Conservation (phyloP, 2,888 invertebrate species). For the Brachylomia viminalis region DNA sequence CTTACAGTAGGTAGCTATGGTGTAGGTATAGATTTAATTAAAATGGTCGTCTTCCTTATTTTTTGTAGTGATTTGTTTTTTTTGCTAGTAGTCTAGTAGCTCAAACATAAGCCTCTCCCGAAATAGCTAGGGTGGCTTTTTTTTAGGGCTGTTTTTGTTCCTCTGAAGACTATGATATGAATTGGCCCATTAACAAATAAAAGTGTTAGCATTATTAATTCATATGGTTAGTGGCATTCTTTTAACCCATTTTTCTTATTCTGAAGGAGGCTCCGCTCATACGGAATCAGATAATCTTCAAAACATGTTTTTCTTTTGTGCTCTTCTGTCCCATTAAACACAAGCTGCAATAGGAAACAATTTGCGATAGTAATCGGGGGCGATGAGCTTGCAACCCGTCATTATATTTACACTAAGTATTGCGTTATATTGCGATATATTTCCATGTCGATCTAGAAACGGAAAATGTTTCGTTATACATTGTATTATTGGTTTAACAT, state of each 20-base stretch:
- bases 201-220: no score
- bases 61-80: no score
- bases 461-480: slow-evolving; percentile 21
- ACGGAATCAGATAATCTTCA: not conserved
- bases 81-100: not conserved
- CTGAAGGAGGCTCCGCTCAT: not conserved
- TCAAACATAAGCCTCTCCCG: not conserved
- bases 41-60: not conserved
- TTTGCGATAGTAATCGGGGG: slow-evolving; percentile 35
- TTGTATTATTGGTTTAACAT: slow-evolving; percentile 9
- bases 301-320: not conserved
- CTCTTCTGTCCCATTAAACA: not conserved
- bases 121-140: not conserved
- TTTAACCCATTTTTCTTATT: not conserved
- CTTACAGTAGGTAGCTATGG: not conserved
- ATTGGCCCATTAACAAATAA: not conserved
- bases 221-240: not conserved
- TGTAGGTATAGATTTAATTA: not conserved
- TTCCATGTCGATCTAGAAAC: slow-evolving; percentile 41
- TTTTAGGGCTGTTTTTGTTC: not conserved
- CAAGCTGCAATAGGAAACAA: slow-evolving; percentile 44
- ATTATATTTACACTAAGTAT: slow-evolving; percentile 49
- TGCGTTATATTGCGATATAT: slow-evolving; percentile 39
- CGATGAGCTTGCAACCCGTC: slow-evolving; percentile 36
- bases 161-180: not conserved